Conservation (phyloP, 2,888 invertebrate genomes). For the Cephus nigrinus region DNA sequence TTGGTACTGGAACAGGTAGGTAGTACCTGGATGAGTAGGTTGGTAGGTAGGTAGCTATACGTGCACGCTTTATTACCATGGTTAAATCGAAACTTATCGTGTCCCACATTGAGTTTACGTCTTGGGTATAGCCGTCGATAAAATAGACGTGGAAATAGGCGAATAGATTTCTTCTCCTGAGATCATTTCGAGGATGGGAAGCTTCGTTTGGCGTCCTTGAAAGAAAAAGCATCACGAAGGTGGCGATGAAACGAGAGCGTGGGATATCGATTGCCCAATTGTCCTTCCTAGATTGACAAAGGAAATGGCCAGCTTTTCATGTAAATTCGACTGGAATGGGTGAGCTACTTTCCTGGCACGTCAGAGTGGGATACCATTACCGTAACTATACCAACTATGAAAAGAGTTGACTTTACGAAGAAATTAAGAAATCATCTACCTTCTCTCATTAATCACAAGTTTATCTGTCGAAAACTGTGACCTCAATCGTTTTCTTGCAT, state of each 20-base stretch:
- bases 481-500: background rate
- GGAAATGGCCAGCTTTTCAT: background rate
- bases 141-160: background rate
- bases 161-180: background rate
- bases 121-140: background rate
- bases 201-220: background rate
- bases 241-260: background rate
- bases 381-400: background rate
- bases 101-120: conserved; percentile 22
- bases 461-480: background rate
- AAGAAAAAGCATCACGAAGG: background rate
- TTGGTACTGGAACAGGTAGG: too few relatives aligned
- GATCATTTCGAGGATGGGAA: background rate
- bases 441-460: background rate
- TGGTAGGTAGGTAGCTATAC: background rate
- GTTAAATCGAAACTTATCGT: conserved; percentile 21
- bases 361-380: background rate
- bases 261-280: background rate
- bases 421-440: background rate
- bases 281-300: background rate
- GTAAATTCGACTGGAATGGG: background rate
- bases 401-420: background rate
- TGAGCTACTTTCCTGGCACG: background rate
- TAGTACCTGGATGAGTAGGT: too few relatives aligned
- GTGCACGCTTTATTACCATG: conserved; percentile 20